Evolutionary conservation across 2,113 vertebrate species (phyloP).

Genomic region (Acinonyx jubatus): DNA sequence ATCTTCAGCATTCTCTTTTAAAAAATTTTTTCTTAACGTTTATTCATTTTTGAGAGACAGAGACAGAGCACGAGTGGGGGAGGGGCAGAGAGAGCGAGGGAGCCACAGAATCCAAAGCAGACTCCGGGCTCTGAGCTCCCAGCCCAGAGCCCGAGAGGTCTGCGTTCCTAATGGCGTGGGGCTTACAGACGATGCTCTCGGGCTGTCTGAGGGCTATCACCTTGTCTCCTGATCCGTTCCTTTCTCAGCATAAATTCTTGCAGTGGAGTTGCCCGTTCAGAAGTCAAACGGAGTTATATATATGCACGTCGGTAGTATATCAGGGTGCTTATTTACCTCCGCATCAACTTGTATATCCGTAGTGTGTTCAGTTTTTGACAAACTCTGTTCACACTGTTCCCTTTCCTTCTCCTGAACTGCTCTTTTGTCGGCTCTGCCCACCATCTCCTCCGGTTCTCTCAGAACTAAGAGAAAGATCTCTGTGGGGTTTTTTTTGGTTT

Average conservation of each 20-base stretch:
- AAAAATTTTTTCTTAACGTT: too few species aligned
- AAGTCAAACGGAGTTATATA: neutral
- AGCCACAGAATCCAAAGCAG: too few species aligned
- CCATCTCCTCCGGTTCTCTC: neutral
- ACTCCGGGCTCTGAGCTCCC: too few species aligned
- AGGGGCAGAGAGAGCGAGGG: too few species aligned
- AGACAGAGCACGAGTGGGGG: too few species aligned
- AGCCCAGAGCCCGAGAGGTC: too few species aligned
- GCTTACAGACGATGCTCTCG: neutral
- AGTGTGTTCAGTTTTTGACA: neutral
- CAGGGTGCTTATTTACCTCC: neutral
- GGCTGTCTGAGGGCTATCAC: neutral
- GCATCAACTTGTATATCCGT: neutral
- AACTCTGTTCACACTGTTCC: neutral
- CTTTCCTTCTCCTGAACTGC: neutral
- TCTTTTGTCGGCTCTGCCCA: neutral
- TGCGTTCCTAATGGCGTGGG: accelerated
- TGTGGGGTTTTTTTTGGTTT: neutral
- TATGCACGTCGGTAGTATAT: accelerated
- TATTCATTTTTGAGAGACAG: too few species aligned
- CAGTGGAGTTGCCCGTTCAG: neutral
- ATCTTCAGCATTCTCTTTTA: neutral
- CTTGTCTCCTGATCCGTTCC: neutral
- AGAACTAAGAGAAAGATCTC: neutral
- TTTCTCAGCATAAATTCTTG: neutral